phyloP scores from a whole-genome alignment of 2,888 invertebrate species.

The Leptothorax acervorum region DNA sequence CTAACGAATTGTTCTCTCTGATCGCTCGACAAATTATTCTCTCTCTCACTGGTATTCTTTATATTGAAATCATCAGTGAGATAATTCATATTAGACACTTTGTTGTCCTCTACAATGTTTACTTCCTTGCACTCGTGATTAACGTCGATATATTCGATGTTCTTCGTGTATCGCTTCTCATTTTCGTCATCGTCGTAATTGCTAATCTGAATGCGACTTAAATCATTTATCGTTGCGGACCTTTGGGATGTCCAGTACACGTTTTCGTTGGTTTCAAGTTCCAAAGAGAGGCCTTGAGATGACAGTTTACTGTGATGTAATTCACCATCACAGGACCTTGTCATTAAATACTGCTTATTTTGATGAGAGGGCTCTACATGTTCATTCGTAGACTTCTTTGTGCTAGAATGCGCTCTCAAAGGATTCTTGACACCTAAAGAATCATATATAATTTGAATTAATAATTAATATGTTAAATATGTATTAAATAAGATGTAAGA shows the following conservation, averaged over 20 bases:
- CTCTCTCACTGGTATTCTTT: constrained; percentile 57
- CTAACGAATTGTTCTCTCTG: constrained; percentile 59
- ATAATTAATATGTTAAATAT: background rate
- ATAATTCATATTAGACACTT: constrained; percentile 77
- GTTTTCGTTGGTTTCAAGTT: constrained; percentile 69
- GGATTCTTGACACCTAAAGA: constrained; percentile 74
- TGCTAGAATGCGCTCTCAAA: constrained; percentile 66
- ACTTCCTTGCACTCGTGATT: constrained; percentile 66
- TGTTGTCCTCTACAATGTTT: constrained; percentile 71
- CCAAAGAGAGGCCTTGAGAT: constrained; percentile 75
- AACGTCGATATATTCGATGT: constrained; percentile 75
- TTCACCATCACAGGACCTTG: constrained; percentile 70
- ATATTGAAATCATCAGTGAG: constrained; percentile 61
- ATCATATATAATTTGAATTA: background rate
- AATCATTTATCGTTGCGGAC: constrained; percentile 79
- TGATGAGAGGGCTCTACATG: constrained; percentile 68
- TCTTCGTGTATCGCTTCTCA: constrained; percentile 79
- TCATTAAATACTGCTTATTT: constrained; percentile 67
- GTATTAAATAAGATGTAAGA: background rate
- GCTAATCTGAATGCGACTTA: constrained; percentile 74
- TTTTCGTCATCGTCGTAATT: constrained; percentile 71
- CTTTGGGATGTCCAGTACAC: constrained; percentile 71
- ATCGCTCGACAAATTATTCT: constrained; percentile 70
- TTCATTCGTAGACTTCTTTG: constrained; percentile 68
- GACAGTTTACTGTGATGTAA: constrained; percentile 58